phyloP scores from a whole-genome alignment of 2,113 vertebrate genomes.

The Cyphomyrus discorhynchus region DNA sequence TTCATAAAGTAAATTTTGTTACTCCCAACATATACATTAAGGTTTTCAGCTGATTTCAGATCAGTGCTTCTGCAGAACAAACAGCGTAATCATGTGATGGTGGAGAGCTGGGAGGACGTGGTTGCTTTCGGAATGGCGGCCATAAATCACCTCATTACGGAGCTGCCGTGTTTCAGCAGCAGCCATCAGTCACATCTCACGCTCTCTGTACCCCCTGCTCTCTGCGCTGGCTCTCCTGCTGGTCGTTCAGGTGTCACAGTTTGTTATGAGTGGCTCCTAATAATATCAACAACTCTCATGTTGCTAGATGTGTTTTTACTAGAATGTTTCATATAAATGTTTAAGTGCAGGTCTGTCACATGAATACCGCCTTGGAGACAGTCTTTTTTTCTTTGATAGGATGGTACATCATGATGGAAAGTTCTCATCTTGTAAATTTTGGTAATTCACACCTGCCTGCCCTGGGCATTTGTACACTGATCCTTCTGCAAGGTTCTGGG shows the following conservation, averaged over 20 bases:
- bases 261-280: not conserved
- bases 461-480: not conserved
- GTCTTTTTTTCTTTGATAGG: not conserved
- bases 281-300: not conserved
- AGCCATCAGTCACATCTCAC: slow-evolving; percentile 52
- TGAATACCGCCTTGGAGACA: not conserved
- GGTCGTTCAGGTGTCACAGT: not conserved
- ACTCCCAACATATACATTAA: not conserved
- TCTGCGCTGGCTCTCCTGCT: not conserved
- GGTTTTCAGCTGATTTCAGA: not conserved
- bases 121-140: slow-evolving; percentile 48
- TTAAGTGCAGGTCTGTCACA: not conserved
- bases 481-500: not conserved
- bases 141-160: slow-evolving; percentile 68
- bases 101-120: not conserved
- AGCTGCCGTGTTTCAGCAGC: slow-evolving; percentile 51
- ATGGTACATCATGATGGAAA: not conserved
- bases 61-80: not conserved
- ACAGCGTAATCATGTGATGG: slow-evolving; percentile 21
- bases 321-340: not conserved
- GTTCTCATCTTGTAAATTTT: not conserved
- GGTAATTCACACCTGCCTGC: not conserved
- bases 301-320: not conserved
- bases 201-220: slow-evolving; percentile 41
- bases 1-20: not conserved